These are phyloP conservation scores for Spizaetus ornatus DNA, from an alignment of 2,113 vertebrate species.

Conservation along the genomic window DNA sequence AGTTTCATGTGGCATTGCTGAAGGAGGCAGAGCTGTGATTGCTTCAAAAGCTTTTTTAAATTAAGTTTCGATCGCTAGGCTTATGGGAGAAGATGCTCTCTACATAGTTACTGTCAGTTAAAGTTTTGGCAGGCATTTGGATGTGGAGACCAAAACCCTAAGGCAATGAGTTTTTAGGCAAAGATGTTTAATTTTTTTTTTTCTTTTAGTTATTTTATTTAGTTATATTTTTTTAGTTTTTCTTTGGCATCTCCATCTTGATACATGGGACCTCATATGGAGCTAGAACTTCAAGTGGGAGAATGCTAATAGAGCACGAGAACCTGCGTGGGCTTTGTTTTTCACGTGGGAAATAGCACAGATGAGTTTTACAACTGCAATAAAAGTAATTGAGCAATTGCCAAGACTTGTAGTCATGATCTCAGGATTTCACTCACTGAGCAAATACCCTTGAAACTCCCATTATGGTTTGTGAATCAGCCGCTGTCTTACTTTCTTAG, in stretches of 20 bases:
- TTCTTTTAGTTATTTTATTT: neutral
- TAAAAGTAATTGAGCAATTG: conserved; percentile 17
- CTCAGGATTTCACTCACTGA: neutral
- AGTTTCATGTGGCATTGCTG: neutral
- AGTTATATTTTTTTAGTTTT: neutral
- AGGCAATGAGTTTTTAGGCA: neutral
- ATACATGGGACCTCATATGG: neutral
- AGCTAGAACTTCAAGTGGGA: neutral
- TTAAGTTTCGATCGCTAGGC: neutral
- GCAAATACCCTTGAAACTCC: conserved; percentile 36
- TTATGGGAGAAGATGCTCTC: neutral
- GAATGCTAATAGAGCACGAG: neutral
- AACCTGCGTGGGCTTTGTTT: conserved; percentile 13
- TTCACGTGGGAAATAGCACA: conserved; percentile 5
- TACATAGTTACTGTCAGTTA: neutral
- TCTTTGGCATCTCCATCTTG: neutral
- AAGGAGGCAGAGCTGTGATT: neutral
- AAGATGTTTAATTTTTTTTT: neutral
- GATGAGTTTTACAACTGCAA: conserved; percentile 13
- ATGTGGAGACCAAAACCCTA: neutral
- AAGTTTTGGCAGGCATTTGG: neutral
- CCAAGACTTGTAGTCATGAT: conserved; percentile 20
- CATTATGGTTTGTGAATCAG: conserved; percentile 44
- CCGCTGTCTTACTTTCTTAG: neutral
- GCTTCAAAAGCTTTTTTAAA: neutral